Conservation (phyloP, 2,797 vertebrate genomes). For the Champsocephalus gunnari region DNA sequence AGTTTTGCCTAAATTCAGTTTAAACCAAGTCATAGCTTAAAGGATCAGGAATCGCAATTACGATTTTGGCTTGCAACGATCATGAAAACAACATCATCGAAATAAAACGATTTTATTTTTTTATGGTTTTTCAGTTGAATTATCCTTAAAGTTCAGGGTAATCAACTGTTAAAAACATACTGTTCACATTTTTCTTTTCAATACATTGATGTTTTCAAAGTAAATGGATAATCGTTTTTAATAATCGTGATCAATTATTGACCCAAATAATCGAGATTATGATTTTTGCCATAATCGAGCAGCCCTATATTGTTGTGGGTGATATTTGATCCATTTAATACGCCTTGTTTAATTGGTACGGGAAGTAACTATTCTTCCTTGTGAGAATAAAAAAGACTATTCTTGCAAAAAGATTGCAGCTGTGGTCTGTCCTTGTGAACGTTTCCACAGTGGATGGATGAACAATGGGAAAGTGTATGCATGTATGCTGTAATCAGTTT, state of each 20-base stretch:
- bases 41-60: not conserved
- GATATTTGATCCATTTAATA: not conserved
- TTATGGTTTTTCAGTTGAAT: no score
- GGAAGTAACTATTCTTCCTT: not conserved
- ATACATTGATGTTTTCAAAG: no score
- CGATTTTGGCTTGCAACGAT: no score
- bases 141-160: no score
- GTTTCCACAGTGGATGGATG: not conserved
- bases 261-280: no score
- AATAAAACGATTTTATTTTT: no score
- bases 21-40: slow-evolving; percentile 23
- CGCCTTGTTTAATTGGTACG: not conserved
- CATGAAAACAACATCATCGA: no score
- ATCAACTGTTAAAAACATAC: no score
- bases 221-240: no score
- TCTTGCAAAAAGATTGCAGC: not conserved
- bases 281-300: no score
- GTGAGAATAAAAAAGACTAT: not conserved
- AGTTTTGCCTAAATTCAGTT: slow-evolving; percentile 20
- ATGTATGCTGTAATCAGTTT: not conserved
- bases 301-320: not conserved
- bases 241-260: no score
- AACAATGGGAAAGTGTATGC: not conserved
- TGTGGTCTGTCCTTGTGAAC: not conserved
- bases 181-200: no score